Conservation (phyloP, 2,113 vertebrate species). For the Psilopsiagon aymara region DNA sequence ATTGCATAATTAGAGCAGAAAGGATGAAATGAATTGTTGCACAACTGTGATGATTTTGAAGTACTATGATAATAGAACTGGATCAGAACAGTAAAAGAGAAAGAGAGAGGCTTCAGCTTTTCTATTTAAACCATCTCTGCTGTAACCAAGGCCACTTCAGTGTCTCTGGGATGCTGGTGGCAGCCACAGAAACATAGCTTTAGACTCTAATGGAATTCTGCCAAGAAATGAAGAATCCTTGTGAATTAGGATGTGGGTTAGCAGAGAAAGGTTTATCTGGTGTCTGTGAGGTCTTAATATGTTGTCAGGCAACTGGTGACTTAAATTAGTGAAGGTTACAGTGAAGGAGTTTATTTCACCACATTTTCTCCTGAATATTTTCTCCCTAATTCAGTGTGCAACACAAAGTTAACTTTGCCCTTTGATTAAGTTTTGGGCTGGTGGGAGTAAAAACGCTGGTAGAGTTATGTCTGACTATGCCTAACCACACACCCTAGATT, state of each 20-base stretch:
- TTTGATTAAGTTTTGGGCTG: not conserved
- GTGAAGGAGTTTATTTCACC: not conserved
- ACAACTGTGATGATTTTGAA: constrained; percentile 33
- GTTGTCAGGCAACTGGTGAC: not conserved
- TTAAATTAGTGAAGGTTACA: not conserved
- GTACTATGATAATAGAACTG: not conserved
- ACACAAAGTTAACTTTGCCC: not conserved
- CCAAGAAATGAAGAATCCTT: not conserved
- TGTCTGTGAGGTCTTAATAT: not conserved
- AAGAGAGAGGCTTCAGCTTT: not conserved
- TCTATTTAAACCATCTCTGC: not conserved
- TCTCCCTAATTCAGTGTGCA: not conserved
- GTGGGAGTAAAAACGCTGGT: not conserved
- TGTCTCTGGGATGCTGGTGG: not conserved
- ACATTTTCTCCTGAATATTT: not conserved
- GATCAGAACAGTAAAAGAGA: not conserved
- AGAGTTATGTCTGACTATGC: not conserved
- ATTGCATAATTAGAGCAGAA: constrained; percentile 56
- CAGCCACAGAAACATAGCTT: not conserved
- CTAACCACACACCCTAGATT: not conserved
- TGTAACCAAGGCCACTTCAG: not conserved
- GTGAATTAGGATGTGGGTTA: not conserved
- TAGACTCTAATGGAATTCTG: not conserved
- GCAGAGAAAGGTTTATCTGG: not conserved
- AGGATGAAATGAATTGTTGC: constrained; percentile 33